phyloP scores from a whole-genome alignment of 2,888 invertebrate genomes.

The Eupithecia centaureata region DNA sequence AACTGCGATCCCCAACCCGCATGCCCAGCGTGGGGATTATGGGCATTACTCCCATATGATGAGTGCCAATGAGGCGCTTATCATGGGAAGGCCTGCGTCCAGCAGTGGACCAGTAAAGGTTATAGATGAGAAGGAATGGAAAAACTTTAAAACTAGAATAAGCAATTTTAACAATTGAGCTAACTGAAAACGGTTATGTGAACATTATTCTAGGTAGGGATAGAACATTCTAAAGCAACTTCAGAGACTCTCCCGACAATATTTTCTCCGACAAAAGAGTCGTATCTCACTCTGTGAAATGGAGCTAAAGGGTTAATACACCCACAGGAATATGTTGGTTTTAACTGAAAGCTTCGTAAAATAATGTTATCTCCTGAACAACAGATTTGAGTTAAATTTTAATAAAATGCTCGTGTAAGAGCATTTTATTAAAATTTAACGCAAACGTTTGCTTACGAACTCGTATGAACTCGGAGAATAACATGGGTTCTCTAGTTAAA shows the following conservation, averaged over 20 bases:
- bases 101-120: too few species aligned
- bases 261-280: slow-evolving; percentile 4
- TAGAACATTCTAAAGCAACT: background rate
- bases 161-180: too few species aligned
- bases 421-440: slow-evolving; percentile 27
- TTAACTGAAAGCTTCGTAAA: slow-evolving; percentile 18
- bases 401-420: too few species aligned
- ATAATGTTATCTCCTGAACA: slow-evolving; percentile 18
- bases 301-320: slow-evolving; percentile 15
- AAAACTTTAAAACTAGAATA: too few species aligned
- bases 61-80: too few species aligned
- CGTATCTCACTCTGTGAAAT: slow-evolving; percentile 2
- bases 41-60: too few species aligned
- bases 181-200: too few species aligned
- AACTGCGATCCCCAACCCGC: too few species aligned
- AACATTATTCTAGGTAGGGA: background rate
- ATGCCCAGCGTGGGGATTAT: too few species aligned
- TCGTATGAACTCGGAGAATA: background rate
- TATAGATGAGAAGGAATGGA: too few species aligned
- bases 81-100: too few species aligned
- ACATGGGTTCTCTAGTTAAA: background rate
- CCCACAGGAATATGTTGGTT: slow-evolving; percentile 13
- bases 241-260: background rate
- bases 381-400: too few species aligned
- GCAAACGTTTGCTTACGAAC: slow-evolving; percentile 11